Evolutionary conservation across 1,140 invertebrate species (phyloP).

Genomic region (Mesaphorura yosii): DNA sequence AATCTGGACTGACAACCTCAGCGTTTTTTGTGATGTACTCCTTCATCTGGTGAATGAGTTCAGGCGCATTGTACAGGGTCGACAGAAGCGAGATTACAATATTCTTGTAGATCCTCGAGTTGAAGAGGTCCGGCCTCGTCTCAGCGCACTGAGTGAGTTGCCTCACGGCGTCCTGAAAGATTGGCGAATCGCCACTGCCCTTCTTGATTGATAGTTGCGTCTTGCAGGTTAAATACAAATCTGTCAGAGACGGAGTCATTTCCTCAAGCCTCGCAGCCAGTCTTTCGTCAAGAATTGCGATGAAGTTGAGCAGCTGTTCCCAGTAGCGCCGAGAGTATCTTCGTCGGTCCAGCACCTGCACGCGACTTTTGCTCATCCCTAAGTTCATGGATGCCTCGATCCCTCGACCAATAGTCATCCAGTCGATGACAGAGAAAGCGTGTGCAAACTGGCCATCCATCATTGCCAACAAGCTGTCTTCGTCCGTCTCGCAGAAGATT

Average conservation of each 20-base stretch:
- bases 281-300: conserved; percentile 13
- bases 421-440: conserved; percentile 25
- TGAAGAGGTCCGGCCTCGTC: not conserved
- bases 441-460: conserved; percentile 18
- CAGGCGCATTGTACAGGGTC: conserved; percentile 5
- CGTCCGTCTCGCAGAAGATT: conserved; percentile 14
- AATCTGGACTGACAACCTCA: conserved; percentile 34
- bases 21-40: conserved; percentile 19
- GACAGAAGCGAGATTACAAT: not conserved
- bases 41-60: not conserved
- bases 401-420: conserved; percentile 18
- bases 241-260: not conserved
- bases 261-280: conserved; percentile 1
- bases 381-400: conserved; percentile 13
- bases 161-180: conserved; percentile 7
- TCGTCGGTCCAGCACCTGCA: conserved; percentile 31
- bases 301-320: conserved; percentile 11
- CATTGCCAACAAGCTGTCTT: conserved; percentile 8
- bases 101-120: conserved; percentile 12
- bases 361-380: conserved; percentile 33
- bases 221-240: conserved; percentile 5
- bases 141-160: not conserved
- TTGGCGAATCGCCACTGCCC: conserved; percentile 11
- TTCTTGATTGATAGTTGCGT: conserved; percentile 3
- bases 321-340: conserved; percentile 7